Base-by-base conservation (phyloP, 2,888 invertebrate genomes). In the Himalopsyche tibetana region DNA sequence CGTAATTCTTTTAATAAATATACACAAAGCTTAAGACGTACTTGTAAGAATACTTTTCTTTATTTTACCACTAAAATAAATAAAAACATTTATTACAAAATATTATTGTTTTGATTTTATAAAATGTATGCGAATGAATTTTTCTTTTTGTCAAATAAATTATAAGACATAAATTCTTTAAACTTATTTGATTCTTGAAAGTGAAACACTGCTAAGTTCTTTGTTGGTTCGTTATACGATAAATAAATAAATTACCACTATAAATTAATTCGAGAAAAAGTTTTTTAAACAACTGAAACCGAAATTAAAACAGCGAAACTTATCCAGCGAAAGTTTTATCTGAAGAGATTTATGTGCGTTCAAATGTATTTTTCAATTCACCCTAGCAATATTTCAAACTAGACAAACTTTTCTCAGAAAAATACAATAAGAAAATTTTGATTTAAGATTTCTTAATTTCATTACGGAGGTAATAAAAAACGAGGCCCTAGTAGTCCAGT, bases 381-480 rank as follows among this genome's bases (percentile, higher is more conserved):
- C 63, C 28, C 11, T 19, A 56, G 56, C 56, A 56, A 56, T 56
- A 56, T 56, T n/a, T 56, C 56, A 56, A 56, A 5, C n/a, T 56
- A 19, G 28, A 11, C 28, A 28, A 28, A 63, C 19, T 63, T 63
- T 63, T 63, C 19, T 63, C 63, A 63, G 19, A 9, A 63, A 63
- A 28, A n/a, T 11, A 63, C 19, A 19, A 63, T 63, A 63, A 9
- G n/a, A 28, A 63, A 63, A 63, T 63, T 63, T 63, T 63, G 63
- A 63, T 63, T 63, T 63, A 63, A 63, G 63, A 63, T 63, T 19
- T 63, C 63, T 63, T 63, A 63, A 63, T 63, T 63, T 63, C 63
- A 19, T 63, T 8, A 63, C 19, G 63, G 28, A 19, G 63, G 4
- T 1, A 19, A 19, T 63, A 2, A 63, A 63, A 19, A 63, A n/a